Percentiles rank a stretch among this genome's conserved stretches.
These are phyloP conservation scores for Leptobrachium ailaonicum DNA, from an alignment of 2,113 vertebrate species.

Conservation along the genomic window DNA sequence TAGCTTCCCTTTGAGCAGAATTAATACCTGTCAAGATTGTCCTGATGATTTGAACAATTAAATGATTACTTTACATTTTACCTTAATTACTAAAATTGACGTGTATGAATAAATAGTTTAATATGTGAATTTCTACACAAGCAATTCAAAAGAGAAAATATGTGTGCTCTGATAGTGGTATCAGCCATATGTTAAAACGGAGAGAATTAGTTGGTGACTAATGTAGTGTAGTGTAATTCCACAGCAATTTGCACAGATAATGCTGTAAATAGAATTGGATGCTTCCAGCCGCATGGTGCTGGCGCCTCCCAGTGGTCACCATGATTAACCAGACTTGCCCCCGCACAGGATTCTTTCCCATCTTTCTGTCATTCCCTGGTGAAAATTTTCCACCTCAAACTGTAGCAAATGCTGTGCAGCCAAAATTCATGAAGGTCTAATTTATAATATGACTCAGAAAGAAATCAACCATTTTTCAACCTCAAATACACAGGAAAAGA, in stretches of 20 bases:
- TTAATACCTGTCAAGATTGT: too few species aligned
- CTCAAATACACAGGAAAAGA: background rate
- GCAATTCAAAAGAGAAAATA: too few species aligned
- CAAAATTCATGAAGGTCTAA: conserved; percentile 15
- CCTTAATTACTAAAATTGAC: too few species aligned
- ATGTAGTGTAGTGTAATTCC: conserved; percentile 1
- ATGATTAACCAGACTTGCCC: conserved; percentile 3
- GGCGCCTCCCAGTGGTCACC: conserved; percentile 28
- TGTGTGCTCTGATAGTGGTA: too few species aligned
- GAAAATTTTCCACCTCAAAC: conserved; percentile 11
- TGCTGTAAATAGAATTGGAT: background rate
- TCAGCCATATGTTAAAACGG: too few species aligned
- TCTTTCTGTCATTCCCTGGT: background rate
- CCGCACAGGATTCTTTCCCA: conserved; percentile 14
- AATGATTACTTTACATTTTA: too few species aligned
- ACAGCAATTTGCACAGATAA: conserved; percentile 9
- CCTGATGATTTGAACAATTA: too few species aligned
- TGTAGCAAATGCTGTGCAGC: background rate
- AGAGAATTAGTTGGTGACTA: too few species aligned
- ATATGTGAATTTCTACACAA: too few species aligned
- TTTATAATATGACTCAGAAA: conserved; percentile 33
- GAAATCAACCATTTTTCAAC: background rate
- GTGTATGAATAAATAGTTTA: too few species aligned
- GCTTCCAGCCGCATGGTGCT: background rate
- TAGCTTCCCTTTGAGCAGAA: too few species aligned